phyloP scores from a whole-genome alignment of 2,113 vertebrate species.

The Pelmatolapia mariae region DNA sequence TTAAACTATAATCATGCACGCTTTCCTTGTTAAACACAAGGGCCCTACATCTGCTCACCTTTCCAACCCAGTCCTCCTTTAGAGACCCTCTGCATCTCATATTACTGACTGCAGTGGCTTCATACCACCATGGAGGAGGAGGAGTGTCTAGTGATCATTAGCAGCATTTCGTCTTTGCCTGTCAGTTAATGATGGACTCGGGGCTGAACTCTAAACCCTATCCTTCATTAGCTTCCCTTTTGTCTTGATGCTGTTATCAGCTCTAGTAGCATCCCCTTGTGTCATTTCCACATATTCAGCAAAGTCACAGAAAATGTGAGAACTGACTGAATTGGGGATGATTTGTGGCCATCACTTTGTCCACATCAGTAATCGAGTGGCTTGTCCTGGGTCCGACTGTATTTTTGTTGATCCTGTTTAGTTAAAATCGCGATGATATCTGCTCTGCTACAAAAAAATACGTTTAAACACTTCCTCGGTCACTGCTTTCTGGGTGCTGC shows the following conservation, averaged over 20 bases:
- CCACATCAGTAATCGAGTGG: not conserved
- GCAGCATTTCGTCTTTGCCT: slow-evolving; percentile 12
- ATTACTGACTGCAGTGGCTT: slow-evolving; percentile 15
- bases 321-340: not conserved
- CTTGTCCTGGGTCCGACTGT: not conserved
- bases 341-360: not conserved
- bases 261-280: not conserved
- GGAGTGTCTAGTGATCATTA: slow-evolving; percentile 19
- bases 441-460: slow-evolving; percentile 7
- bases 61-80: not conserved
- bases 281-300: not conserved
- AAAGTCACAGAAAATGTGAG: not conserved
- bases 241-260: not conserved
- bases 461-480: slow-evolving; percentile 6
- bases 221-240: slow-evolving; percentile 3
- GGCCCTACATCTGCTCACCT: not conserved
- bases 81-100: slow-evolving; percentile 4
- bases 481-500: not conserved
- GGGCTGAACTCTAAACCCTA: slow-evolving; percentile 19
- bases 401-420: not conserved
- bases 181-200: slow-evolving; percentile 32
- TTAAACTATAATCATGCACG: not conserved
- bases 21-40: slow-evolving; percentile 10
- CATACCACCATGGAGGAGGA: not conserved
- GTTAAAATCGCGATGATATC: not conserved